Percentiles rank a stretch among this genome's conserved stretches.
Evolutionary conservation across 1,140 invertebrate species (phyloP).

Genomic region (Microplitis mediator): DNA sequence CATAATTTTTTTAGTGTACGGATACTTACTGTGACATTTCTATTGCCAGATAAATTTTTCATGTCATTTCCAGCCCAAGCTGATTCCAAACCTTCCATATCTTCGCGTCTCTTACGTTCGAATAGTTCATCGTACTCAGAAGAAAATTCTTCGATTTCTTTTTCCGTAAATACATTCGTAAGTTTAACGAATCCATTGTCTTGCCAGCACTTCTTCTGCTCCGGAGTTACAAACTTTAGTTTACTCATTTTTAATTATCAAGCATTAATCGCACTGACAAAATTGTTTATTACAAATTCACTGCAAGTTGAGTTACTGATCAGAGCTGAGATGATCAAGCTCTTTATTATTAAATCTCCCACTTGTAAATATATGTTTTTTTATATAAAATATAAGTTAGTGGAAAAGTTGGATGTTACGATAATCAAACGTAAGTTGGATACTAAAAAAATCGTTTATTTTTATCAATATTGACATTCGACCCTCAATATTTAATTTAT

Average conservation of each 20-base stretch:
- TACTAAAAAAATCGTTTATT: no score
- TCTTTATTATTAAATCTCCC: neutral
- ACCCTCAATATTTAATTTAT: no score
- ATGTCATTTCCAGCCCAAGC: conserved; percentile 62
- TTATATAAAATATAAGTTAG: neutral
- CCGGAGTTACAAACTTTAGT: conserved; percentile 53
- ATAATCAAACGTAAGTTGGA: no score
- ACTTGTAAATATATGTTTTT: neutral
- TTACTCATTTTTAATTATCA: conserved; percentile 33
- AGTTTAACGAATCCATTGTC: conserved; percentile 64
- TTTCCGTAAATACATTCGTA: conserved; percentile 51
- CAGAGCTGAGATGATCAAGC: neutral
- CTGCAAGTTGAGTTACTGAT: no score
- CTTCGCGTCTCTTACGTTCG: conserved; percentile 47
- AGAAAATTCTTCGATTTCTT: conserved; percentile 61
- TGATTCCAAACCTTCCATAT: conserved; percentile 56
- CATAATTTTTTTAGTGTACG: neutral
- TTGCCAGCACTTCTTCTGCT: conserved; percentile 60
- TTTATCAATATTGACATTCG: no score
- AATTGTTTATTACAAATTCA: no score
- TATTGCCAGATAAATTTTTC: conserved; percentile 50
- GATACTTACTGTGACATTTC: conserved; percentile 51
- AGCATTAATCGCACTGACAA: no score
- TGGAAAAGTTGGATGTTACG: neutral
- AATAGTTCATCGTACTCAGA: conserved; percentile 61